Evolutionary conservation across 2,113 vertebrate genomes (phyloP).

Genomic region (Mionectes macconnelli): DNA sequence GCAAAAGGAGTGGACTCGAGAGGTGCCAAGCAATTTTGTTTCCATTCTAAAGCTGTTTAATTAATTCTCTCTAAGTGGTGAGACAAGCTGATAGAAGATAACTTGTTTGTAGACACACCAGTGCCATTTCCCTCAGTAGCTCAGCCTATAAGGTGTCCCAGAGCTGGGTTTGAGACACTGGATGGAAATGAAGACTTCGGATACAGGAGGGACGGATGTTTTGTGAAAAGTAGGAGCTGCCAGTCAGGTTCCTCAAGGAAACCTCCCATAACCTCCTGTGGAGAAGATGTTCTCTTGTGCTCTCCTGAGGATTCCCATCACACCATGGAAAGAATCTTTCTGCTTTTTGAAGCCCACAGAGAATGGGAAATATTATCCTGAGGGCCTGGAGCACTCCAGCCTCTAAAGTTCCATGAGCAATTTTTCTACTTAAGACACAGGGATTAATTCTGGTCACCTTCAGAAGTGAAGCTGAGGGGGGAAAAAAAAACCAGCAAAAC

Average conservation of each 20-base stretch:
- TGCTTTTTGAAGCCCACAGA: neutral
- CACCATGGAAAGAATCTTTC: neutral
- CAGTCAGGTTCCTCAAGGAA: neutral
- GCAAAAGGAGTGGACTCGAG: neutral
- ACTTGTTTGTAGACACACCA: neutral
- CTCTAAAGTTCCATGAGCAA: neutral
- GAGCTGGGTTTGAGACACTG: neutral
- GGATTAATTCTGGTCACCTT: neutral
- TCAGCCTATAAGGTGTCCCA: neutral
- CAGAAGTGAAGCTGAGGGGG: neutral
- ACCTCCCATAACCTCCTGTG: neutral
- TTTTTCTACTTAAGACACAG: neutral
- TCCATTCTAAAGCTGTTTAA: neutral
- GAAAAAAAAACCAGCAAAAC: neutral
- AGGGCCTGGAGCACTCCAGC: neutral
- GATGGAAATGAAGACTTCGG: neutral
- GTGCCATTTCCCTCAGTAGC: neutral
- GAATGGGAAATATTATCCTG: neutral
- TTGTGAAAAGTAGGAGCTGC: neutral
- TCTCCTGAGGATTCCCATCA: neutral
- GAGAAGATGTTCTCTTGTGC: neutral
- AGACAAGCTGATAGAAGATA: neutral
- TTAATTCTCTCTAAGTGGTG: neutral
- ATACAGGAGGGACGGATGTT: neutral
- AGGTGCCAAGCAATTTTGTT: neutral